phyloP scores from a whole-genome alignment of 1,140 invertebrate species.

The Drosophila sturtevanti region DNA sequence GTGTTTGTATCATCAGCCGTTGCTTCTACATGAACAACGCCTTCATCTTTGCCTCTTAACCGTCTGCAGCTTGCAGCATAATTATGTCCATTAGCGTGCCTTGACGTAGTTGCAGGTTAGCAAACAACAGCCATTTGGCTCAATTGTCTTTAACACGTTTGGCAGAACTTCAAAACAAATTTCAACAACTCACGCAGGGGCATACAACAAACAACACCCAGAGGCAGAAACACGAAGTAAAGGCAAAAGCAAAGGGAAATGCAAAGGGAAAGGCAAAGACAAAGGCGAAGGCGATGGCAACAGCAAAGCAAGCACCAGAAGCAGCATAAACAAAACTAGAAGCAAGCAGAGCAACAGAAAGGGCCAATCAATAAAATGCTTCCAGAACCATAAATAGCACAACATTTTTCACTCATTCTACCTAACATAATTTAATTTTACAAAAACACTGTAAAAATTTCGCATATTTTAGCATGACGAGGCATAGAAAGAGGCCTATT shows the following conservation, averaged over 20 bases:
- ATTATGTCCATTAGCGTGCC: constrained; percentile 8
- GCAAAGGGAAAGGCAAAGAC: background rate
- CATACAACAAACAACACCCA: background rate
- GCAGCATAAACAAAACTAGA: background rate
- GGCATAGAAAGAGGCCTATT: background rate
- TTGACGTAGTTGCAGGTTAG: constrained; percentile 3
- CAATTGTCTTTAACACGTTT: constrained; percentile 6
- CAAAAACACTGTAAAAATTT: constrained; percentile 7
- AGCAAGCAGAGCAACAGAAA: background rate
- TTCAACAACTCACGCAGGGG: constrained; percentile 4
- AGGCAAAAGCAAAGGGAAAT: background rate
- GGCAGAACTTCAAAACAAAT: constrained; percentile 9
- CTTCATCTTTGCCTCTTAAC: constrained; percentile 2
- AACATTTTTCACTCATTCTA: constrained; percentile 2
- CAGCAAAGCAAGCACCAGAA: background rate
- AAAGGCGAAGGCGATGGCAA: background rate
- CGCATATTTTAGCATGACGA: background rate
- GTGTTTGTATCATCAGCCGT: too few species aligned
- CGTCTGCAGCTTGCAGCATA: constrained; percentile 10
- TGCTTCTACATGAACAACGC: background rate
- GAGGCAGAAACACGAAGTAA: background rate
- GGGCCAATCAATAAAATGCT: constrained; percentile 3
- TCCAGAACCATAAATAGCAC: constrained; percentile 2
- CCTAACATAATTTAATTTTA: constrained; percentile 7
- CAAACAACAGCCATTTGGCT: constrained; percentile 5